Conservation (phyloP, 1,140 invertebrate genomes). For the Venustaconcha ellipsiformis region DNA sequence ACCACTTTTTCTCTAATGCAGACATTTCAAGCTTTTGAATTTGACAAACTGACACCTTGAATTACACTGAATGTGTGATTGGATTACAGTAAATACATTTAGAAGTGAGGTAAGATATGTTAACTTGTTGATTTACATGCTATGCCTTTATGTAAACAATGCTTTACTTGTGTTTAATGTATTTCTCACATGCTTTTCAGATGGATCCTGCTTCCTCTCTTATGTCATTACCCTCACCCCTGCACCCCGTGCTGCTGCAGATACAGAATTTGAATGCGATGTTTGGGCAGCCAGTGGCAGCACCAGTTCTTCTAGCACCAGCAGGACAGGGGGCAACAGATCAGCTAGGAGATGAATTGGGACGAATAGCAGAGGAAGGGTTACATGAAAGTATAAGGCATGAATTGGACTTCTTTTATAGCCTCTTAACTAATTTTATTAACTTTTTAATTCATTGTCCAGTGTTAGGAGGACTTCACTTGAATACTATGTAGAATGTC, state of each 20-base stretch:
- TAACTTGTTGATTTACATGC: no score
- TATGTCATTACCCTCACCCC: conserved; percentile 13
- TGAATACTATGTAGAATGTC: not conserved
- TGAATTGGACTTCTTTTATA: not conserved
- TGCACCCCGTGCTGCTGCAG: conserved; percentile 49
- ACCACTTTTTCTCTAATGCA: no score
- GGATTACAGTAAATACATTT: no score
- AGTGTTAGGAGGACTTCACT: not conserved
- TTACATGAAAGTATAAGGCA: conserved; percentile 57
- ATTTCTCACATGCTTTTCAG: not conserved
- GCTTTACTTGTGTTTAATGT: not conserved
- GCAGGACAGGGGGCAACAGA: not conserved
- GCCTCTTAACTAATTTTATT: not conserved
- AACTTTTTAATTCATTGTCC: not conserved
- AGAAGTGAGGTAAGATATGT: no score
- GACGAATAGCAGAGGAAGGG: conserved; percentile 50
- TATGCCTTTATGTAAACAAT: no score
- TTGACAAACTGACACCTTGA: no score
- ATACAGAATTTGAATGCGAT: conserved; percentile 32
- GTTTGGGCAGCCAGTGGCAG: conserved; percentile 8
- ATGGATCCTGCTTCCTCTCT: conserved; percentile 21
- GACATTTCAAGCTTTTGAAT: no score
- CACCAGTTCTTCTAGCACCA: not conserved
- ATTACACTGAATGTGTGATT: no score
- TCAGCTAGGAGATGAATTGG: conserved; percentile 35